phyloP scores from a whole-genome alignment of 2,888 invertebrate species.

The Elysia crispata region DNA sequence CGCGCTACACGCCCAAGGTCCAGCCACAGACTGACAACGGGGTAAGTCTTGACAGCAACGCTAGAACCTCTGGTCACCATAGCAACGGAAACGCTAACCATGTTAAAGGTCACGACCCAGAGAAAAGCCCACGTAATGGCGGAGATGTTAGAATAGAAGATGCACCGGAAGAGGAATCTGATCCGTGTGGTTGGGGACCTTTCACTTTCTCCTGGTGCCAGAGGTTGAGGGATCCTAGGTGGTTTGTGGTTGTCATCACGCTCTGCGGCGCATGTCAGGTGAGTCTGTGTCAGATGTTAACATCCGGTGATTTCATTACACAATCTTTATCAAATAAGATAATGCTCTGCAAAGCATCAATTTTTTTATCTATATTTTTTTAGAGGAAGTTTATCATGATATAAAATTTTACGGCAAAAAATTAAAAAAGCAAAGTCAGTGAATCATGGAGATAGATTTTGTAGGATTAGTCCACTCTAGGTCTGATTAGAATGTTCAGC shows the following conservation, averaged over 20 bases:
- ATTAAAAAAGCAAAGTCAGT: too few relatives aligned
- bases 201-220: slow-evolving; percentile 23
- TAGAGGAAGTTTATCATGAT: too few relatives aligned
- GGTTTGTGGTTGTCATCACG: slow-evolving; percentile 42
- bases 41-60: background rate
- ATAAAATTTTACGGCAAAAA: too few relatives aligned
- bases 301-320: background rate
- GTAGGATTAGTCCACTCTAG: too few relatives aligned
- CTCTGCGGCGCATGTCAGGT: slow-evolving; percentile 43
- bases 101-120: too few relatives aligned
- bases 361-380: too few relatives aligned
- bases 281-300: background rate
- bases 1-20: too few relatives aligned
- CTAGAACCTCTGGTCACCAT: background rate
- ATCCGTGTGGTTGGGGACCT: slow-evolving; percentile 36
- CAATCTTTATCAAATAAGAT: too few relatives aligned
- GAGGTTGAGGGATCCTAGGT: slow-evolving; percentile 12
- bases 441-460: too few relatives aligned
- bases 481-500: too few relatives aligned
- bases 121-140: background rate
- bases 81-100: background rate
- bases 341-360: too few relatives aligned
- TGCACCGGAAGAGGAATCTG: background rate
- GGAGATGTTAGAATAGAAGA: background rate
- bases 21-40: background rate